These are phyloP conservation scores for Osmoderma eremita DNA, from an alignment of 2,888 invertebrate genomes.

Conservation along the genomic window DNA sequence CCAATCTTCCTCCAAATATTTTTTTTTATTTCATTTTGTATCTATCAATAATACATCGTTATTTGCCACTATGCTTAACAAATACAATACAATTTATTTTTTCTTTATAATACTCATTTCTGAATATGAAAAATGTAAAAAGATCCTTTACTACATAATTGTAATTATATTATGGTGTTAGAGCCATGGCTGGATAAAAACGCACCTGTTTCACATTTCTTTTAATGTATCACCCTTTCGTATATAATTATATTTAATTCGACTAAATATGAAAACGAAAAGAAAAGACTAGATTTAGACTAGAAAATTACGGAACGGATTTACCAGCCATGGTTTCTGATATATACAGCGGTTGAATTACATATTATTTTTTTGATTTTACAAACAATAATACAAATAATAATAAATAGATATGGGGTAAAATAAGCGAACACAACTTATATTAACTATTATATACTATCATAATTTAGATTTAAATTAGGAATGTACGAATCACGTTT, in stretches of 20 bases:
- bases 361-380: slow-evolving; percentile 24
- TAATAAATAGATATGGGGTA: slow-evolving; percentile 17
- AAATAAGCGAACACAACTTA: not conserved
- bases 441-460: not conserved
- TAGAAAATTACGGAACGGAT: slow-evolving; percentile 51
- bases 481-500: slow-evolving; percentile 10
- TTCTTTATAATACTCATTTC: slow-evolving; percentile 56
- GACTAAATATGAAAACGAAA: slow-evolving; percentile 47
- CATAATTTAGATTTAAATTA: not conserved
- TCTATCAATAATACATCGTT: slow-evolving; percentile 60
- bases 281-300: slow-evolving; percentile 55
- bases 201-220: slow-evolving; percentile 43
- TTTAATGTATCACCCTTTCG: slow-evolving; percentile 55
- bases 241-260: slow-evolving; percentile 49
- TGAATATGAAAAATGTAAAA: slow-evolving; percentile 60
- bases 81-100: slow-evolving; percentile 59
- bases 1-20: slow-evolving; percentile 44
- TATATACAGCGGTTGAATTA: slow-evolving; percentile 48
- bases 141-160: slow-evolving; percentile 55
- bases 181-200: slow-evolving; percentile 13
- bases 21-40: slow-evolving; percentile 54
- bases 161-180: slow-evolving; percentile 38
- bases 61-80: slow-evolving; percentile 61
- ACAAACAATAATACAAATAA: slow-evolving; percentile 18
- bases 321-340: slow-evolving; percentile 46